These are phyloP conservation scores for Paedocypris sp. DNA, from an alignment of 2,113 vertebrate genomes.

Conservation along the genomic window DNA sequence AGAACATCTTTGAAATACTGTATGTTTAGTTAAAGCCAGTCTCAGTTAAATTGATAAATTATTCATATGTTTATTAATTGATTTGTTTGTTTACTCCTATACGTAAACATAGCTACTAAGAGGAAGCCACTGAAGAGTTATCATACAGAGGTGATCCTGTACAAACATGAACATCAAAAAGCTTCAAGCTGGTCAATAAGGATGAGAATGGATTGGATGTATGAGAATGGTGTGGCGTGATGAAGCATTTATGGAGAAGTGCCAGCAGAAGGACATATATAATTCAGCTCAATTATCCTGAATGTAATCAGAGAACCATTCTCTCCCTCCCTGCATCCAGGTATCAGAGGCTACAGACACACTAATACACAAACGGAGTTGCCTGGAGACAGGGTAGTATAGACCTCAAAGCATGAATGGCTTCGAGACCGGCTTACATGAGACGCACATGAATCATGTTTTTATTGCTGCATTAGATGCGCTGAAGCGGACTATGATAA, in stretches of 20 bases:
- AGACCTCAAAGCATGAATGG: neutral
- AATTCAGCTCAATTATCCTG: conserved; percentile 52
- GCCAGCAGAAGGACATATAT: conserved; percentile 54
- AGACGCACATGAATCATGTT: neutral
- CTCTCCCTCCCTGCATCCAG: conserved; percentile 23
- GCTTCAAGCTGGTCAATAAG: conserved; percentile 22
- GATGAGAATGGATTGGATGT: conserved; percentile 41
- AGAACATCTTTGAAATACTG: too few relatives aligned
- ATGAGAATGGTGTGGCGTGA: conserved; percentile 34
- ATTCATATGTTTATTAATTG: neutral
- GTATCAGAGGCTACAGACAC: conserved; percentile 6
- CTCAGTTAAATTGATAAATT: neutral
- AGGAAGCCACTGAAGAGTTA: conserved; percentile 16
- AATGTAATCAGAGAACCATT: conserved; percentile 46
- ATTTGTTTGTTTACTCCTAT: neutral
- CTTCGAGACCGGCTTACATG: neutral
- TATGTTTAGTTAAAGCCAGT: neutral
- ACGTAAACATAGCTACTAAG: conserved; percentile 25
- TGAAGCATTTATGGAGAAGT: conserved; percentile 36
- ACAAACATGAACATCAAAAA: conserved; percentile 10
- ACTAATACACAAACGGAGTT: conserved; percentile 18
- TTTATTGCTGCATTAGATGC: neutral
- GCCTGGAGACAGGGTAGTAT: conserved; percentile 40
- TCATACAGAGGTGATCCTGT: neutral
- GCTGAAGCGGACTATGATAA: too few relatives aligned